Conservation (phyloP, 2,113 vertebrate species). For the Cardinalis cardinalis region DNA sequence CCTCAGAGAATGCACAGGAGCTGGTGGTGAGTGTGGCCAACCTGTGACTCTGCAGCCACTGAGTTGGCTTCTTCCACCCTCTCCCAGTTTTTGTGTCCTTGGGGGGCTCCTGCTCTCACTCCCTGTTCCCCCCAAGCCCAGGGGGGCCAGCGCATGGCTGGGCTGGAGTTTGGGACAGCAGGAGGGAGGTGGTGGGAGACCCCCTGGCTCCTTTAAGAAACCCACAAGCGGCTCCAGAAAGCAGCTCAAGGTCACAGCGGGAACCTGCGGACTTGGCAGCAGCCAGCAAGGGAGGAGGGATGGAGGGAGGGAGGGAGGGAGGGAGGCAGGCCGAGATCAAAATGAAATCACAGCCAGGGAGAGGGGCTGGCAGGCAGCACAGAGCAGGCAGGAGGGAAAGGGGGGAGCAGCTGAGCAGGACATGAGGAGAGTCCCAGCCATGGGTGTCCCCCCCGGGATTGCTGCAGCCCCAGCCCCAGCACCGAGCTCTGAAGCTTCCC, state of each 20-base stretch:
- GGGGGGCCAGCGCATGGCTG: accelerated
- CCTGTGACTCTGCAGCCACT: accelerated
- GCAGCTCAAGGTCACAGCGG: constrained; percentile 63
- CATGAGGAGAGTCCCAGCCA: neutral
- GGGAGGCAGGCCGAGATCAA: neutral
- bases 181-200: neutral
- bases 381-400: neutral
- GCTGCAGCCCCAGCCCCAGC: neutral
- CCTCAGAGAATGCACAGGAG: accelerated
- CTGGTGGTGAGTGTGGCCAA: neutral
- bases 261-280: constrained; percentile 68
- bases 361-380: accelerated
- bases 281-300: constrained; percentile 4
- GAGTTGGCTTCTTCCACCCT: neutral
- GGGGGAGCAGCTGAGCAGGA: neutral
- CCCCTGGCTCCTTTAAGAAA: constrained; percentile 57
- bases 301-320: neutral
- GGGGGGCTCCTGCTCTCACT: accelerated
- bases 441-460: neutral
- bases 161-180: neutral
- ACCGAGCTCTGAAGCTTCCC: accelerated
- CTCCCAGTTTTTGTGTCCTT: neutral
- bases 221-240: constrained; percentile 25
- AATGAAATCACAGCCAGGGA: constrained; percentile 6
- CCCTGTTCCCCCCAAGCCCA: accelerated